phyloP scores from a whole-genome alignment of 2,797 vertebrate species.

The Malurus leucopterus region DNA sequence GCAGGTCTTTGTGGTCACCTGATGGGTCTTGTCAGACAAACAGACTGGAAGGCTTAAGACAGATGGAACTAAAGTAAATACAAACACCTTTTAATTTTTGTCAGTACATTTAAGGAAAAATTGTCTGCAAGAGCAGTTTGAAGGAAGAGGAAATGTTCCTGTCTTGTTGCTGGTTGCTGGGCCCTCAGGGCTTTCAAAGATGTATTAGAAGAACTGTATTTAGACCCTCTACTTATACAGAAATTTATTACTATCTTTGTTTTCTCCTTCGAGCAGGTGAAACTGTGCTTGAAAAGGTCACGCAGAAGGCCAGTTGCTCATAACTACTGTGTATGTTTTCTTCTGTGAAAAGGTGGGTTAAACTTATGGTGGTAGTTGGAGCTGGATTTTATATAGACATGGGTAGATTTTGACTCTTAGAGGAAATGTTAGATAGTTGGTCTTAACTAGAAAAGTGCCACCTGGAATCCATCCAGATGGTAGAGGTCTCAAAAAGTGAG shows the following conservation, averaged over 20 bases:
- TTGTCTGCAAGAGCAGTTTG: background rate
- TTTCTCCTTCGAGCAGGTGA: background rate
- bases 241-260: background rate
- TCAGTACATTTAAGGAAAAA: background rate
- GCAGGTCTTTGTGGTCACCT: background rate
- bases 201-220: background rate
- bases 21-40: background rate
- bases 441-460: background rate
- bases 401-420: background rate
- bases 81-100: background rate
- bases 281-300: background rate
- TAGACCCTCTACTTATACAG: background rate
- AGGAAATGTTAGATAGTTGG: background rate
- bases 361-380: background rate
- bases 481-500: background rate
- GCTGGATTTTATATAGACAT: background rate
- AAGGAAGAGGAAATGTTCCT: background rate
- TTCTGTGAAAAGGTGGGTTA: background rate
- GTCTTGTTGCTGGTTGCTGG: background rate
- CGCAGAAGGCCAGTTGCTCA: background rate
- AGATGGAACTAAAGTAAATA: background rate
- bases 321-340: fast-evolving
- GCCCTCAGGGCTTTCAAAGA: background rate
- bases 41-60: background rate
- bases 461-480: background rate